These are phyloP conservation scores for Pseudochromis fuscus DNA, from an alignment of 2,797 vertebrate species.

Conservation along the genomic window DNA sequence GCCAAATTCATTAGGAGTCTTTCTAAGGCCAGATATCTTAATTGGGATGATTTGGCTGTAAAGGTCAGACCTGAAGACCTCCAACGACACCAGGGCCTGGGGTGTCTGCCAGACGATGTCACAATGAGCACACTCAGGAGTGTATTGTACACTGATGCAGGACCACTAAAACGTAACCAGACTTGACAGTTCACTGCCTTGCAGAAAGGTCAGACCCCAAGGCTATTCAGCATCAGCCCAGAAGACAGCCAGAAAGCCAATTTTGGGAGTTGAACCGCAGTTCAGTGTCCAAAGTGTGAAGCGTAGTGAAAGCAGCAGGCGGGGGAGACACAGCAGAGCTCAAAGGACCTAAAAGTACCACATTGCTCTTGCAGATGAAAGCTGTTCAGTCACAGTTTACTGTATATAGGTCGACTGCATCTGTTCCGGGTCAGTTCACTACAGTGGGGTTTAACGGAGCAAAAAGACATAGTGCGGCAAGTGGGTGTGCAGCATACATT, in stretches of 20 bases:
- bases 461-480: conserved; percentile 55
- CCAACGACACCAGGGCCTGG: conserved; percentile 69
- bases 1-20: conserved; percentile 74
- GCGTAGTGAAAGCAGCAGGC: conserved; percentile 58
- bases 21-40: conserved; percentile 68
- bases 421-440: conserved; percentile 71
- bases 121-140: conserved; percentile 68
- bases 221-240: conserved; percentile 66
- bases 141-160: conserved; percentile 65
- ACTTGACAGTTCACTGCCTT: conserved; percentile 77
- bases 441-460: conserved; percentile 65
- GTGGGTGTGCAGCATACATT: conserved; percentile 25
- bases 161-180: conserved; percentile 72
- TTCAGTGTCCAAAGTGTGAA: conserved; percentile 75
- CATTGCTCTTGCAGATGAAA: conserved; percentile 73
- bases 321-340: conserved; percentile 61
- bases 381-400: conserved; percentile 74
- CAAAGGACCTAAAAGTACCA: conserved; percentile 55
- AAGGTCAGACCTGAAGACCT: conserved; percentile 80
- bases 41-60: conserved; percentile 70
- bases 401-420: conserved; percentile 77
- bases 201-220: conserved; percentile 79
- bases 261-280: conserved; percentile 71
- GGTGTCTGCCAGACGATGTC: conserved; percentile 74
- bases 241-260: conserved; percentile 63